Evolutionary conservation across 2,113 vertebrate species (phyloP).

Genomic region (Todiramphus chloris): DNA sequence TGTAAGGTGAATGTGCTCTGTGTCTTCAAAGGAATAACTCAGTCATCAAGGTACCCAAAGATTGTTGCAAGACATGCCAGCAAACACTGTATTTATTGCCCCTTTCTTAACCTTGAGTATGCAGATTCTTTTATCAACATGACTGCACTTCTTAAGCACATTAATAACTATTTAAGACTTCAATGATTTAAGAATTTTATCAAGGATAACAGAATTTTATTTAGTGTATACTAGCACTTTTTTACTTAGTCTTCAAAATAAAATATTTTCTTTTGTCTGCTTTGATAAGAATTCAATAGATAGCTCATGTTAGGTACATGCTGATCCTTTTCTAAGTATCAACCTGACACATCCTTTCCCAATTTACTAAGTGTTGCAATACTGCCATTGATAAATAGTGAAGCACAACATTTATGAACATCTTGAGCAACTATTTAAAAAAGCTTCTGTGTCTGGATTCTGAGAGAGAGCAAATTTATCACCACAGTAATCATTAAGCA

Average conservation of each 20-base stretch:
- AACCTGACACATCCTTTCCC: neutral
- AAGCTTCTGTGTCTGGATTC: neutral
- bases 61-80: rapidly evolving
- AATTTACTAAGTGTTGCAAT: neutral
- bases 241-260: neutral
- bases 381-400: neutral
- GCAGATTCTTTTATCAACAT: neutral
- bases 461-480: neutral
- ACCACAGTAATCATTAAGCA: neutral
- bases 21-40: neutral
- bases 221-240: neutral
- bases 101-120: neutral
- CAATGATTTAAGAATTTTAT: neutral
- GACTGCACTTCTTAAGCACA: neutral
- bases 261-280: neutral
- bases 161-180: neutral
- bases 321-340: neutral
- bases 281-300: neutral
- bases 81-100: neutral
- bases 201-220: neutral
- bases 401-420: neutral
- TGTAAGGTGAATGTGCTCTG: rapidly evolving
- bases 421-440: neutral
- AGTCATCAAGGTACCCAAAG: neutral
- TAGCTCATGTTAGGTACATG: neutral